These are phyloP conservation scores for Willowsia nigromaculata DNA, from an alignment of 2,888 invertebrate species.

Conservation along the genomic window DNA sequence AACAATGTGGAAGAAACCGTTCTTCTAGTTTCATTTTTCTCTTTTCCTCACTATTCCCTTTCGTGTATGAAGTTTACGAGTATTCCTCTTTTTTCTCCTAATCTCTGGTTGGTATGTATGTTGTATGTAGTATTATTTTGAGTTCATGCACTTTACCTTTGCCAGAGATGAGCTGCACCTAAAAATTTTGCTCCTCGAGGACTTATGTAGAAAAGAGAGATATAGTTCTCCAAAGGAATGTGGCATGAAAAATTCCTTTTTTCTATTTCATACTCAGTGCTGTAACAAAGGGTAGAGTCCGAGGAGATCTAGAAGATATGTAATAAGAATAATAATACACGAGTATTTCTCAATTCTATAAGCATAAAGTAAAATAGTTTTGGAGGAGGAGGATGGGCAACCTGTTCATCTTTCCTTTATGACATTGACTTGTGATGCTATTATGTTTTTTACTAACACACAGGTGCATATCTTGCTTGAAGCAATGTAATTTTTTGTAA, in stretches of 20 bases:
- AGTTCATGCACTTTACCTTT: constrained; percentile 60
- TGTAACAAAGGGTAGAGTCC: neutral
- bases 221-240: constrained; percentile 68
- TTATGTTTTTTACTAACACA: constrained; percentile 33
- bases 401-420: constrained; percentile 59
- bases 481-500: constrained; percentile 64
- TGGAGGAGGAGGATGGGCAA: constrained; percentile 56
- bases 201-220: constrained; percentile 42
- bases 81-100: neutral
- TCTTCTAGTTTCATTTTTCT: neutral
- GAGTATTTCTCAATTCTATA: neutral
- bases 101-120: neutral
- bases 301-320: constrained; percentile 12
- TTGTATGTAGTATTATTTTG: neutral
- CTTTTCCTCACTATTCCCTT: neutral
- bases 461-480: constrained; percentile 51
- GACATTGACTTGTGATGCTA: constrained; percentile 65
- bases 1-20: neutral
- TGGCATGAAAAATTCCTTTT: constrained; percentile 49
- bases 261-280: neutral
- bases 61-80: neutral
- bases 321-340: constrained; percentile 7
- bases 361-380: constrained; percentile 26
- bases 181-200: constrained; percentile 47
- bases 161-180: constrained; percentile 50